Conservation (phyloP, 1,140 invertebrate species). For the Cyphomyrmex costatus region DNA sequence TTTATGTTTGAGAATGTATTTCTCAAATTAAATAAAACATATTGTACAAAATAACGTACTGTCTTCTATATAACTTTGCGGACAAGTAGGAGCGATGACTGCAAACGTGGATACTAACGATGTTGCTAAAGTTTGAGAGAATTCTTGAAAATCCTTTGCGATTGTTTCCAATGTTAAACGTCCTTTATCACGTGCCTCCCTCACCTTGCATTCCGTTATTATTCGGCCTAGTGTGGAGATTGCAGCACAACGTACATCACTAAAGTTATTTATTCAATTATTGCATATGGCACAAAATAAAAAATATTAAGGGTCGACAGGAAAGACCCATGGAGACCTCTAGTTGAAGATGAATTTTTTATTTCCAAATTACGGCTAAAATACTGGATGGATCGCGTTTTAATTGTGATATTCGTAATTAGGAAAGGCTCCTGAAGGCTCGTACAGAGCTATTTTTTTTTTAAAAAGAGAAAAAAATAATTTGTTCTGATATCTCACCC, state of each 20-base stretch:
- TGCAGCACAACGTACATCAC: conserved; percentile 89
- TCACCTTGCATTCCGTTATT: conserved; percentile 88
- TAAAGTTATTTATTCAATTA: conserved; percentile 76
- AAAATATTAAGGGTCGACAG: no score
- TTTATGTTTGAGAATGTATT: not conserved
- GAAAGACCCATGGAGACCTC: no score
- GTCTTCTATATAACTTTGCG: conserved; percentile 88
- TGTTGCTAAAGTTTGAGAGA: conserved; percentile 84
- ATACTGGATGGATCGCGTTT: no score
- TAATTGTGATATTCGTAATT: no score
- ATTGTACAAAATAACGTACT: conserved; percentile 79
- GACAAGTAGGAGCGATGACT: conserved; percentile 86
- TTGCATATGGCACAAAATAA: not conserved
- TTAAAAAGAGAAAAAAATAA: no score
- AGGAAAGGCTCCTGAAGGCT: no score
- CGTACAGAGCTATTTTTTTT: no score
- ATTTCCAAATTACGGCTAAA: no score
- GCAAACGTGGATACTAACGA: conserved; percentile 87
- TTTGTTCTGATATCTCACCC: no score
- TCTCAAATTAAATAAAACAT: not conserved
- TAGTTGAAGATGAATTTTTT: no score
- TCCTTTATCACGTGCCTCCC: conserved; percentile 90
- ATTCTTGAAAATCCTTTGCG: conserved; percentile 80
- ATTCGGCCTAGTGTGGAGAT: conserved; percentile 89
- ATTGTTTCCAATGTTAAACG: conserved; percentile 91